Evolutionary conservation across 2,113 vertebrate genomes (phyloP), one percentile per base, ranked within the genome.

Genomic region (Chelonoidis abingdonii): DNA sequence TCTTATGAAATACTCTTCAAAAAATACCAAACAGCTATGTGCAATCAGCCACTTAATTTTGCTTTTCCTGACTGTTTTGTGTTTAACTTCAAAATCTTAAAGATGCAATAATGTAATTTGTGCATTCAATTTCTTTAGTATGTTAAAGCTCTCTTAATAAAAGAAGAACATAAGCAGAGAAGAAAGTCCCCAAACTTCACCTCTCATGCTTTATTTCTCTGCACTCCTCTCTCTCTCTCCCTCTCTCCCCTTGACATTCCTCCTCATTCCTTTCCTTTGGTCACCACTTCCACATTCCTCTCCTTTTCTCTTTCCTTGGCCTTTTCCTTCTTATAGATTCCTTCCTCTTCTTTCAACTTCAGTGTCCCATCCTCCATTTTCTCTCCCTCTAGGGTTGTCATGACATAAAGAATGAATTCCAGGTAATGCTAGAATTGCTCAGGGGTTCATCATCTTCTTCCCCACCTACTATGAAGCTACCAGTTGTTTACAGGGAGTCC

Each of bases 401-500:
- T 38, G 5, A 17, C 35, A 78, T 25, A n/a, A 41, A 65, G 17
- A 62, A 3, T 84, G 0, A 76, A 91, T 86, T 88, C 4, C 8
- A 1, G 7, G 0, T 56, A 25, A 25, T 29, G 25, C 1, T 3
- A 1, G 21, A 81, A 25, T 35, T 83, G 89, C 12, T 9, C 6
- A 56, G 19, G 6, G 29, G 29, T 29, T 10, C 53, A 92, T 17
- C 82, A 88, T 6, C 10, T 52, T 92, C 14, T 6, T 91, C 56
- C 49, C 41, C 56, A 53, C 5, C 57, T 24, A 76, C 5, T 12
- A 56, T 14, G 35, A 27, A 85, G 14, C 24, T 44, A 54, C 57
- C 56, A 59, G 2, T 10, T 1, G 0, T 54, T 91, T 54, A 0
- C 19, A 11, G 22, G 21, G 83, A 54, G n/a, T 13, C 0, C 0